Conservation (phyloP, 2,797 vertebrate genomes). For the Melanogrammus aeglefinus region DNA sequence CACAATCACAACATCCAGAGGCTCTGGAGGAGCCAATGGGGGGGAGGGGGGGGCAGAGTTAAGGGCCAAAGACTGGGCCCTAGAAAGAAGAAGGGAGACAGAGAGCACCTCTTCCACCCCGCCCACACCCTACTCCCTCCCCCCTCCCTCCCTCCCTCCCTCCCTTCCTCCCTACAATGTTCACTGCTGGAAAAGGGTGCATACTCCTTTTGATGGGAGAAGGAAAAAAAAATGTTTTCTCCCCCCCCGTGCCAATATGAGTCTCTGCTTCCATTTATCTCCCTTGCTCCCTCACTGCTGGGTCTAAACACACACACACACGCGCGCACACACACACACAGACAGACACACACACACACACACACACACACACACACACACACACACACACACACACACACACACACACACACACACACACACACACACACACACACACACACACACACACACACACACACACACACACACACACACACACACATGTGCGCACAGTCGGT, state of each 20-base stretch:
- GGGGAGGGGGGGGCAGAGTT: constrained; percentile 5
- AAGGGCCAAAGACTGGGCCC: constrained; percentile 19
- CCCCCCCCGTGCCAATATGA: neutral
- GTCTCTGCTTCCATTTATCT: constrained; percentile 73
- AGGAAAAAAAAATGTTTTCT: constrained; percentile 65
- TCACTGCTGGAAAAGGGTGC: constrained; percentile 53
- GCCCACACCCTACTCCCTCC: too few relatives aligned
- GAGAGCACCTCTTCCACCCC: constrained; percentile 45
- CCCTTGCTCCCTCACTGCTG: constrained; percentile 31
- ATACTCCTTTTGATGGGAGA: constrained; percentile 37
- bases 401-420: constrained; percentile 21
- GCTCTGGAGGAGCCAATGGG: constrained; percentile 42
- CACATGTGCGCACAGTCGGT: constrained; percentile 41
- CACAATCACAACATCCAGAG: constrained; percentile 68
- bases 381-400: constrained; percentile 25
- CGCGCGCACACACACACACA: constrained; percentile 17
- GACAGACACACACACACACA: constrained; percentile 20
- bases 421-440: constrained; percentile 22
- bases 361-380: constrained; percentile 9
- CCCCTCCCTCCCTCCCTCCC: constrained; percentile 14
- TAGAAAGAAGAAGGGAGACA: constrained; percentile 51
- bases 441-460: constrained; percentile 21
- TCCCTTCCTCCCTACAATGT: constrained; percentile 38
- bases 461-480: constrained; percentile 1
- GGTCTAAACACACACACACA: constrained; percentile 7